phyloP scores from a whole-genome alignment of 2,797 vertebrate genomes.

The Sebastes trivittatus region DNA sequence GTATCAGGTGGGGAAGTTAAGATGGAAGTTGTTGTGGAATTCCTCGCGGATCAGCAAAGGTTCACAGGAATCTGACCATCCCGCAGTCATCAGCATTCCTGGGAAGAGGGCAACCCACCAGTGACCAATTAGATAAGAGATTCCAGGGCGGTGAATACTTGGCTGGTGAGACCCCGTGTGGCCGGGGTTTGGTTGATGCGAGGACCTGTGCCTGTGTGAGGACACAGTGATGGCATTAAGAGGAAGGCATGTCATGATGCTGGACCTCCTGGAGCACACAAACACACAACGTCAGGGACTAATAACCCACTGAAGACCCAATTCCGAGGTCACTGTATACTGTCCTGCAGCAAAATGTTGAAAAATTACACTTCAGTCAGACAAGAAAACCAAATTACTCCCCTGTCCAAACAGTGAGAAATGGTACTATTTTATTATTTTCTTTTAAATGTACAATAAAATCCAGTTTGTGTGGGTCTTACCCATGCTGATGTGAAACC shows the following conservation, averaged over 20 bases:
- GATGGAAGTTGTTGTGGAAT: constrained; percentile 43
- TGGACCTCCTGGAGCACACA: constrained; percentile 72
- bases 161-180: constrained; percentile 81
- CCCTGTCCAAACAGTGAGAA: neutral
- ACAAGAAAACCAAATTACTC: constrained; percentile 13
- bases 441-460: neutral
- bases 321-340: neutral
- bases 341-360: constrained; percentile 12
- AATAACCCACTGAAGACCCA: constrained; percentile 45
- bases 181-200: constrained; percentile 83
- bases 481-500: neutral
- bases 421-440: neutral
- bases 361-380: constrained; percentile 17
- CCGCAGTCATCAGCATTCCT: constrained; percentile 84
- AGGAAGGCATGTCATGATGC: constrained; percentile 85
- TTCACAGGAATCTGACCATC: constrained; percentile 81
- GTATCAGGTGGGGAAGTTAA: constrained; percentile 11
- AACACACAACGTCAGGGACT: constrained; percentile 3
- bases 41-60: constrained; percentile 58
- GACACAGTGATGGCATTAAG: constrained; percentile 85
- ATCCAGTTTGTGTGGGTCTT: neutral
- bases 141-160: constrained; percentile 77
- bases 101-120: constrained; percentile 85
- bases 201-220: constrained; percentile 85
- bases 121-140: constrained; percentile 91